A percentile compares a stretch with the other conserved stretches of the same genome.
phyloP scores from a whole-genome alignment of 2,888 invertebrate genomes.

The Rambutsinella grinnellia region DNA sequence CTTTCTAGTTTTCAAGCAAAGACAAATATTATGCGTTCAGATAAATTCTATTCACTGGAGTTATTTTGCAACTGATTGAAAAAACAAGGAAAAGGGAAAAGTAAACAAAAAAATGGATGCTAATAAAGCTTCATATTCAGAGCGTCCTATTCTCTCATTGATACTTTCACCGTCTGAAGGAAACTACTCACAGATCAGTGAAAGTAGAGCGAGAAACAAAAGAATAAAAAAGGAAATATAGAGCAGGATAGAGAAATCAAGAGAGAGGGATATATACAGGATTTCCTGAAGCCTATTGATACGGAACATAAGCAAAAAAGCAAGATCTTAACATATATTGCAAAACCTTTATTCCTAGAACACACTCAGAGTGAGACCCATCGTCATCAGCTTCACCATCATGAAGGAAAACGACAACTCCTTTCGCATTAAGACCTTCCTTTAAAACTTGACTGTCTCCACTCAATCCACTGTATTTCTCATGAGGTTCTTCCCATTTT shows the following conservation, averaged over 20 bases:
- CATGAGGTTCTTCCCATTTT: not conserved
- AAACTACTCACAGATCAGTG: too few relatives aligned
- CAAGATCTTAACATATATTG: not conserved
- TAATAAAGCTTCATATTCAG: too few relatives aligned
- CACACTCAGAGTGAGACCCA: not conserved
- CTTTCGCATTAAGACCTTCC: not conserved
- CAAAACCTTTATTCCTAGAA: not conserved
- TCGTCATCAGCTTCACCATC: not conserved
- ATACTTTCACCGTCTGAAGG: too few relatives aligned
- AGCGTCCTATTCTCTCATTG: too few relatives aligned
- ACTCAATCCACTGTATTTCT: too few relatives aligned
- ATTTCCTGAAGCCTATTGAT: constrained; percentile 38
- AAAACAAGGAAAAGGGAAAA: constrained; percentile 35
- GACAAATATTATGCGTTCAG: not conserved
- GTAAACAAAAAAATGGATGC: constrained; percentile 15
- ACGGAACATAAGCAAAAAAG: constrained; percentile 36
- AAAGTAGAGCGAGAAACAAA: constrained; percentile 11
- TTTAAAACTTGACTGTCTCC: constrained; percentile 6
- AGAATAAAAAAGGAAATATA: constrained; percentile 2
- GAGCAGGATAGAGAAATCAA: constrained; percentile 33
- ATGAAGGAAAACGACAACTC: constrained; percentile 21
- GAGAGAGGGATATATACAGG: constrained; percentile 37
- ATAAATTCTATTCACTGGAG: not conserved
- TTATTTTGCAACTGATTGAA: constrained; percentile 43
- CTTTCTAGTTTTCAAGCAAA: too few relatives aligned